Evolutionary conservation across 64 coral and sea anemone species (phyloP).

Genomic region (Trachythela sp.): DNA sequence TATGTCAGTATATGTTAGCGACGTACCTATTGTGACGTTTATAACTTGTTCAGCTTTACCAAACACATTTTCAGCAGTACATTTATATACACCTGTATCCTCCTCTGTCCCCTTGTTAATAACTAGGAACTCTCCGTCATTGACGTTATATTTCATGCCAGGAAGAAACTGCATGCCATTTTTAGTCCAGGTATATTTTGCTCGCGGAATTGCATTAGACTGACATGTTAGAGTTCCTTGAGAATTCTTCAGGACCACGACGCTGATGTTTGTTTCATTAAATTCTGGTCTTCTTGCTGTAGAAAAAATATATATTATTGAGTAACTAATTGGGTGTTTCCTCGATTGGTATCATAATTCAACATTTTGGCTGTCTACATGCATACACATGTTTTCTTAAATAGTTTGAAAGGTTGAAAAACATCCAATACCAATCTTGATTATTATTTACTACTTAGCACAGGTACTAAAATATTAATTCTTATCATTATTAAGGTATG

Average conservation of each 20-base stretch:
- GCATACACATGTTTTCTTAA: no score
- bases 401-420: no score
- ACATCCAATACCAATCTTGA: no score
- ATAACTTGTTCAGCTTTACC: neutral
- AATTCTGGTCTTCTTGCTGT: neutral
- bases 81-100: neutral
- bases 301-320: neutral
- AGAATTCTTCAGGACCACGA: neutral
- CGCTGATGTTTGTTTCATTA: neutral
- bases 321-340: neutral
- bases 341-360: no score
- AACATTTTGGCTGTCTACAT: no score
- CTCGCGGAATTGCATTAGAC: neutral
- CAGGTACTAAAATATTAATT: no score
- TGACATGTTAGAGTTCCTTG: neutral
- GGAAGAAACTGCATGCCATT: neutral
- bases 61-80: neutral
- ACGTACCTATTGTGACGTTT: constrained; percentile 12
- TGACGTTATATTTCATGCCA: neutral
- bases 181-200: neutral
- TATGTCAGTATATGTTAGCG: no score
- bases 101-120: neutral
- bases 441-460: no score
- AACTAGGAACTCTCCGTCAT: neutral
- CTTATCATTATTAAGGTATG: no score